Evolutionary conservation across 1,140 invertebrate genomes (phyloP), one percentile per base, ranked within the genome.

Genomic region (Ptiloglossa arizonensis): DNA sequence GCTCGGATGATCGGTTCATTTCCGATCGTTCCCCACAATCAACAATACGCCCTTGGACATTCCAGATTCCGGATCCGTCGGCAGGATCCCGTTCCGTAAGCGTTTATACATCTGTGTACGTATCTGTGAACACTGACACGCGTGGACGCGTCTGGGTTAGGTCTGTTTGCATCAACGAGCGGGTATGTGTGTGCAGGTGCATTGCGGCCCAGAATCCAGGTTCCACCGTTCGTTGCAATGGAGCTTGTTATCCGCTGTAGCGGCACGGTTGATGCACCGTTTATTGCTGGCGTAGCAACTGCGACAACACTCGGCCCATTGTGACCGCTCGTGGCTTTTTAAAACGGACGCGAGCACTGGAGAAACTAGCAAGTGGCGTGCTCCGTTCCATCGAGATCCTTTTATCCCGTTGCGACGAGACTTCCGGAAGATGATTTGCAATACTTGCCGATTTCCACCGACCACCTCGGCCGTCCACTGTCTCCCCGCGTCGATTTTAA

Each of bases 1-100:
- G 38, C 11, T 38, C 72, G 81, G 72, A 80, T 81, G 76, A 88
- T 88, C 82, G 76, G 72, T 83, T 87, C 87, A 85, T 87, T 86
- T 86, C 86, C 87, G 85, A 85, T 87, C 69, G 74, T 84, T 69
- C 29, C 38, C 60, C 57, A 46, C 72, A 73, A 86, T 86, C 78
- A 81, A 83, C 81, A 81, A 86, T 81, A 78, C 81, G 79, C 64
- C 66, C 27, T 48, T 50, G 69, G 44, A 82, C 75, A 73, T 80
- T 80, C 80, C 72, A 44, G 72, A 80, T 86, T 63, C 76, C 13
- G 69, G 73, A 74, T 80, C 77, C 74, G 83, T 77, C 59, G 70
- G 44, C 52, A 60, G 64, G 83, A 56, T 66, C 73, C n/a, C 50
- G 52, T 52, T 56, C 48, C 57, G 71, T 56, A 35, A 50, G 24